Evolutionary conservation across 2,888 invertebrate genomes (phyloP), one percentile per base, ranked within the genome.

Genomic region (Druceiella hillmani): DNA sequence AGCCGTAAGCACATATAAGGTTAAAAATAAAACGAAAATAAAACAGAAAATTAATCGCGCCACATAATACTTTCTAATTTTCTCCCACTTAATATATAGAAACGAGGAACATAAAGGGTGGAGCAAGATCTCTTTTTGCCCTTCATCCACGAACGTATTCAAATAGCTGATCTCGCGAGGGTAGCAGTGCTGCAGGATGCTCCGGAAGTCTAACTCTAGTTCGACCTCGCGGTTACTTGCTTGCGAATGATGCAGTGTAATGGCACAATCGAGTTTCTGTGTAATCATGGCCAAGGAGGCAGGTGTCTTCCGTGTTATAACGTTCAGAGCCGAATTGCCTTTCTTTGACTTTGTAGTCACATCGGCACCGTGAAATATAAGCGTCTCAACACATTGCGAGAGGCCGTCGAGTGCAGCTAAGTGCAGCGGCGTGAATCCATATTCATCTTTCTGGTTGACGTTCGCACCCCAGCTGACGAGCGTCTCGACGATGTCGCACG

Each of bases 51-150:
- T 74, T 49, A 89, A 67, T 36, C 88, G 71, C 1, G 83, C 87
- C 9, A 88, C 81, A 55, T 90, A 90, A 56, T 88, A 91, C 63
- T 88, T 88, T 16, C 89, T 75, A 47, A 91, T 89, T 60, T 90
- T 88, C 52, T 87, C 86, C 91, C 91, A 91, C 58, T 91, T 91
- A 34, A 91, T 78, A 55, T 89, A 82, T 0, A 91, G 68, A 56
- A 91, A 91, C 0, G 90, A 88, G 5, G 90, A 87, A 58, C 90
- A 90, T 3, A 91, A 64, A 0, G 91, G 91, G 66, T 91, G 91
- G 35, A 88, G 75, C 2, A 91, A 62, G 24, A 91, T 84, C 58
- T 88, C 87, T 54, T 90, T 90, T 56, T 90, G 90, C 0, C 90
- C 89, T 60, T 89, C 89, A 50, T 88, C 87, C 1, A 91, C 87